Evolutionary conservation across 2,888 invertebrate genomes (phyloP), one percentile per base, ranked within the genome.

Genomic region (Lordiphosa fenestrarum): DNA sequence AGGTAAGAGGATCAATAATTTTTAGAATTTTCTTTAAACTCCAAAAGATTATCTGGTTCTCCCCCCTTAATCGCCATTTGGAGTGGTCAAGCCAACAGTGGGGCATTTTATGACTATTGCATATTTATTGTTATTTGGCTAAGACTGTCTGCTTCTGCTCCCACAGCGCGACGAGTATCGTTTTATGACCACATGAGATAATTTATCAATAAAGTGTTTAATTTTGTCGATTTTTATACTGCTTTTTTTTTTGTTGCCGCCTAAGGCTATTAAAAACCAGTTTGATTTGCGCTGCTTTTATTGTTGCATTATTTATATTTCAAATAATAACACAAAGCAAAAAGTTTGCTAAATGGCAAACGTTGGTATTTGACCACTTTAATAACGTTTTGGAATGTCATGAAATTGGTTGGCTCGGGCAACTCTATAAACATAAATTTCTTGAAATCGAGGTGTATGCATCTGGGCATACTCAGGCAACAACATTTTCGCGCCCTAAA

Each of bases 131-230:
- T 53, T 39, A 30, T 13, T 36, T 35, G 30, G 49, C 36, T 48
- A 54, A 49, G 64, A 54, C 49, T 48, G 51, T 55, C 44, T 40
- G 49, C 52, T 53, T 59, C 58, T 52, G 58, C 40, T 35, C 47
- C 30, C 44, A 12, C 30, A 37, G 33, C 44, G 15, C 47, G 52
- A 44, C 53, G 35, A 36, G 55, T 54, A 52, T 47, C 52, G 52
- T 52, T 71, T 72, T 82, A 72, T 69, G 63, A 51, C 59, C 57
- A 61, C 46, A 71, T 61, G 57, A 69, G 62, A 82, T 77, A 78
- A 82, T 73, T 78, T 82, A 56, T 67, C 73, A 64, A 81, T 84
- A 78, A 69, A 82, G 58, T 81, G 62, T 66, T 33, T 25, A 52
- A 47, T 49, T 39, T 59, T 57, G 65, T 69, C 51, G 47, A 33